Base-by-base conservation (phyloP, 2,888 invertebrate genomes). In the Melinopterus prodromus region DNA sequence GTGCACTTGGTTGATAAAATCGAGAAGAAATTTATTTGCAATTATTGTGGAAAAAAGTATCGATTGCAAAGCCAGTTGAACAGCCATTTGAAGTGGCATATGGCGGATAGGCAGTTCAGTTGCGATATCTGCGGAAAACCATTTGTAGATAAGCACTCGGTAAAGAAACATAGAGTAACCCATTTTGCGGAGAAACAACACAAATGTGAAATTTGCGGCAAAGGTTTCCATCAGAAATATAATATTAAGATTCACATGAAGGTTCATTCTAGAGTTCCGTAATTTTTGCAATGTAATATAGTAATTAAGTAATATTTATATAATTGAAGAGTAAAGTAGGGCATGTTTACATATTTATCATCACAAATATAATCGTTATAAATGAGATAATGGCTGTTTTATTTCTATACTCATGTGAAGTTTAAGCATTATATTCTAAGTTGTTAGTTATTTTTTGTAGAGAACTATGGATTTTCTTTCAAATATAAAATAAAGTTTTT, bases 111-210 rank as follows among this genome's bases (percentile, higher is more conserved):
- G 15, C 74, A 74, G 37, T 74, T 74, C 37, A 74, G 74, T 36
- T 74, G 74, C 36, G 74, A 74, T 74, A 74, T 74, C n/a, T 74
- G 74, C 74, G 74, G 74, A 9, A 74, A 74, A 74, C 74, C 74
- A 6, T 74, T 74, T 35, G 74, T 74, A 6, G 74, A 74, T 74
- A 74, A 37, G 15, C 74, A 74, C 26, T 74, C 74, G 26, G 74
- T 74, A 35, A 74, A 74, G 36, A 74, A 74, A 4, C 74, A 74
- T 35, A 74, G 74, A 37, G 74, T 74, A 15, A 74, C 37, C 35
- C 74, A 74, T 35, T 74, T 74, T 74, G 37, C 36, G n/a, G 74
- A 74, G 74, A 74, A 74, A 7, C 74, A 74, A 35, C 74, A 74
- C 37, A 74, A 74, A 12, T 74, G 74, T 15, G 74, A 74, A 35